Evolutionary conservation across 2,797 vertebrate species (phyloP), one percentile per base, ranked within the genome.

Genomic region (Tragopan temminckii): DNA sequence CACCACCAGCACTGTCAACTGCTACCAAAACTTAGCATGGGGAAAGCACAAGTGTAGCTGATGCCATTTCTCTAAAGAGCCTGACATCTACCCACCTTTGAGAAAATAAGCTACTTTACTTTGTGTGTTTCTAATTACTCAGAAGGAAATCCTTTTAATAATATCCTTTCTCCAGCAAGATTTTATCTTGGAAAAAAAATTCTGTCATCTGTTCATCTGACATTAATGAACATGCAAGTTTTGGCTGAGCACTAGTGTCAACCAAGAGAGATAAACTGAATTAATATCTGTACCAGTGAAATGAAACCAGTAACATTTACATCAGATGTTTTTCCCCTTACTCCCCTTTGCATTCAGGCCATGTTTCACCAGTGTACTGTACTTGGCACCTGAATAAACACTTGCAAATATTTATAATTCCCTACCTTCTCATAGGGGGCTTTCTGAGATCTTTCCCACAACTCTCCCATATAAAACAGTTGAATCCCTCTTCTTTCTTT

Each of bases 371-470:
- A 79, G 67, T 48, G 27, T 96, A 94, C 88, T 96, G 88, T 96
- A 89, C 88, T 90, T 96, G 96, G 92, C 97, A 98, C 97, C 97
- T 98, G 97, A 97, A 97, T 98, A 97, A 98, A 97, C 97, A 97
- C 85, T 97, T 97, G 93, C 95, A 95, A 97, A 85, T 96, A 93
- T 97, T 97, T 97, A 95, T 96, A 96, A 96, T 96, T 96, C 95
- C 93, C 92, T 83, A 93, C 94, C 84, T 97, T 95, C 88, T 94
- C 89, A 83, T 83, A 88, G 93, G 69, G 57, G 42, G 40, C 45
- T 95, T 96, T 93, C 88, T 89, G 93, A 94, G 89, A 93, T 91
- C 82, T 93, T 97, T 97, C 96, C 95, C 92, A 96, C 36, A 95
- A 78, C 53, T 94, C 80, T 89, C 53, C 40, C 61, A 8, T 80